Conservation (phyloP, 2,113 vertebrate genomes). For the Danionella cerebrum region DNA sequence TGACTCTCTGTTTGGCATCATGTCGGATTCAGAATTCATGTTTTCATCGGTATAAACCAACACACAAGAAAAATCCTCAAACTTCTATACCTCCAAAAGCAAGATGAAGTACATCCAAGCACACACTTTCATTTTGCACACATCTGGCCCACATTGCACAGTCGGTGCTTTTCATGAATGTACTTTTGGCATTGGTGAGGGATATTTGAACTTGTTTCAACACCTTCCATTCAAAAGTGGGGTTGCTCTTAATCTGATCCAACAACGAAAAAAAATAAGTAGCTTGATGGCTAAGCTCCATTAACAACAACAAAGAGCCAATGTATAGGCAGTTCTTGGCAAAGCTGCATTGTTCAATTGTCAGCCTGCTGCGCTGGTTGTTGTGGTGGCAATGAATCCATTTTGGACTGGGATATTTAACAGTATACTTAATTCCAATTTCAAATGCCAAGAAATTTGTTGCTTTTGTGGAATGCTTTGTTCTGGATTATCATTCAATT, state of each 20-base stretch:
- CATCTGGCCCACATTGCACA: conserved; percentile 30
- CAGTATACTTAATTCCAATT: too few species aligned
- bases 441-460: too few species aligned
- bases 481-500: too few species aligned
- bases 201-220: conserved; percentile 19
- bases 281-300: not conserved
- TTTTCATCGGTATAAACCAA: conserved; percentile 13
- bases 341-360: not conserved
- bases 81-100: conserved; percentile 9
- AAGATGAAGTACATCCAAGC: conserved; percentile 31
- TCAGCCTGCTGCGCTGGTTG: not conserved
- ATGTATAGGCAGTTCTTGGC: conserved; percentile 1
- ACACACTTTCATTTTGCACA: conserved; percentile 19
- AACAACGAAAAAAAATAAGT: conserved; percentile 8
- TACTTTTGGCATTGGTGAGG: not conserved
- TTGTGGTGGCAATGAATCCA: too few species aligned
- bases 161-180: conserved; percentile 11
- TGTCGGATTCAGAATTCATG: conserved; percentile 22
- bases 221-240: conserved; percentile 16
- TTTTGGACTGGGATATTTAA: too few species aligned
- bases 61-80: conserved; percentile 13
- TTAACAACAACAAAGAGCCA: not conserved
- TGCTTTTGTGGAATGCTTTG: too few species aligned
- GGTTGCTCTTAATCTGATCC: conserved; percentile 9
- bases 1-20: conserved; percentile 31